Evolutionary conservation across 2,113 vertebrate species (phyloP).

Genomic region (Pedionomus torquatus): DNA sequence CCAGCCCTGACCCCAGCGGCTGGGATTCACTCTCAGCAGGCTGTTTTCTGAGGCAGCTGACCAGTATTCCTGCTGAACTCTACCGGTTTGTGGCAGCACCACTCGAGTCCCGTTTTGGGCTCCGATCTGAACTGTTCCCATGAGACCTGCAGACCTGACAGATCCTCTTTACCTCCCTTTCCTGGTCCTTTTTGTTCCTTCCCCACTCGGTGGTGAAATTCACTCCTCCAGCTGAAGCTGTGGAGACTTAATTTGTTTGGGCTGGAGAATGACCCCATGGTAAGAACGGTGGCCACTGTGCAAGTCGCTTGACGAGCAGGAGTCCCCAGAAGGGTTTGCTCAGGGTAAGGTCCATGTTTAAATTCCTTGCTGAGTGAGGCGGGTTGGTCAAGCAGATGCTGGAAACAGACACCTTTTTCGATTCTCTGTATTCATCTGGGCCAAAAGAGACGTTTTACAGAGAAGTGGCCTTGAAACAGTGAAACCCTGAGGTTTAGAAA

Average conservation of each 20-base stretch:
- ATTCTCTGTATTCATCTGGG: background rate
- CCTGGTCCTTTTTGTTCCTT: background rate
- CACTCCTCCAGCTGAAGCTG: accelerated
- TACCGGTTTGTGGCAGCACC: background rate
- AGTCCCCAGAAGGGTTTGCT: background rate
- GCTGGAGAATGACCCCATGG: background rate
- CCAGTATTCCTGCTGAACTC: background rate
- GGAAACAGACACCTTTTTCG: background rate
- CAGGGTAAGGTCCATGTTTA: background rate
- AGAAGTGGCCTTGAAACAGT: background rate
- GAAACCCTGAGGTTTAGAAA: background rate
- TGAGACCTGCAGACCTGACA: background rate
- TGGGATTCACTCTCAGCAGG: background rate
- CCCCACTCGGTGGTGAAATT: background rate
- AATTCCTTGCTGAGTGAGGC: background rate
- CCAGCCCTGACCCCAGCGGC: background rate
- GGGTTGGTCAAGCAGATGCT: background rate
- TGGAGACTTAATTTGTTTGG: background rate
- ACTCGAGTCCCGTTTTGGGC: background rate
- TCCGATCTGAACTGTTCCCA: background rate
- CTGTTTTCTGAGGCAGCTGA: background rate
- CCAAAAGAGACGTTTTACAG: background rate
- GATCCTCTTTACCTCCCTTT: background rate
- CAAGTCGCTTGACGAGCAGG: background rate
- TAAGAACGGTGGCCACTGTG: background rate